Evolutionary conservation across 2,113 vertebrate species (phyloP).

Genomic region (Diadophis punctatus): DNA sequence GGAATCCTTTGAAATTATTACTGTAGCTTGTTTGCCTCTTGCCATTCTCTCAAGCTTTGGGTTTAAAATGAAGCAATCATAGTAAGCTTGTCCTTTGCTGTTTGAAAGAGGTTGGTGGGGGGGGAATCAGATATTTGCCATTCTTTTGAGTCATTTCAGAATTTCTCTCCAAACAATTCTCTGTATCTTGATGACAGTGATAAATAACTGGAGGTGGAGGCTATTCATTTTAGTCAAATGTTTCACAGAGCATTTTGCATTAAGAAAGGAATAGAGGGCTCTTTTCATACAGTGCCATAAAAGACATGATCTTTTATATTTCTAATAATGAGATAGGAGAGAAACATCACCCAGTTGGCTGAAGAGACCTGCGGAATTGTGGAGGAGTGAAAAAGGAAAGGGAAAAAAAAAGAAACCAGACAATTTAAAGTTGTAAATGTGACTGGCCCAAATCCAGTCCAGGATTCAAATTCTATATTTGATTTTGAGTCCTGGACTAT

Average conservation of each 20-base stretch:
- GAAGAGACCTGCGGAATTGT: not conserved
- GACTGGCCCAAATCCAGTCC: not conserved
- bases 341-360: not conserved
- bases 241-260: not conserved
- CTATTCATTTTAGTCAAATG: rapidly evolving
- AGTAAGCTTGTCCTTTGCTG: constrained; percentile 18
- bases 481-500: not conserved
- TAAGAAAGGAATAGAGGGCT: not conserved
- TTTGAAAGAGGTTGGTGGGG: not conserved
- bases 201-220: not conserved
- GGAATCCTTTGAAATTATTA: not conserved
- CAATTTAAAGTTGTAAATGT: not conserved
- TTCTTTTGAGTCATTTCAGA: not conserved
- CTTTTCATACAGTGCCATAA: not conserved
- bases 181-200: not conserved
- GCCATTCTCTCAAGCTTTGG: constrained; percentile 1
- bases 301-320: not conserved
- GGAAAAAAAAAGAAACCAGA: not conserved
- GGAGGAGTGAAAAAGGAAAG: not conserved
- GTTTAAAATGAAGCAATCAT: not conserved
- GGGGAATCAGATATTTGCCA: not conserved
- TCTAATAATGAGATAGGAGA: not conserved
- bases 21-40: constrained; percentile 10
- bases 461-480: not conserved
- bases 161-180: not conserved